Conservation (phyloP, 2,888 invertebrate species). For the Drosophila acutilabella region DNA sequence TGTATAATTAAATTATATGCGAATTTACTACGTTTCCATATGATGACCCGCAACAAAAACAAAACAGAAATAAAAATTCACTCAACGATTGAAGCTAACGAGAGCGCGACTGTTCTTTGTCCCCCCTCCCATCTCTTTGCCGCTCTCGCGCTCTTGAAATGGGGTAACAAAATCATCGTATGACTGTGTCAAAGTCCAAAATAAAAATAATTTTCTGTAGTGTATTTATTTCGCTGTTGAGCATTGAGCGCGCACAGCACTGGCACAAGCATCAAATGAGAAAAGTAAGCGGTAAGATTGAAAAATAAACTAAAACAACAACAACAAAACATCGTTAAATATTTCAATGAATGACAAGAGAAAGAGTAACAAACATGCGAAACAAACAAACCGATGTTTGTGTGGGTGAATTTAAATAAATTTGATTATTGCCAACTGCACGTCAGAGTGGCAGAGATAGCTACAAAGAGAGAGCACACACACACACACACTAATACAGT, state of each 20-base stretch:
- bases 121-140: neutral
- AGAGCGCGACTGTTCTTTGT: conserved; percentile 29
- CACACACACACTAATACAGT: conserved; percentile 8
- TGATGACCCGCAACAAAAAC: conserved; percentile 42
- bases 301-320: conserved; percentile 50
- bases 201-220: conserved; percentile 65
- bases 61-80: neutral
- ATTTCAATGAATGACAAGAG: conserved; percentile 51
- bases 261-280: conserved; percentile 46
- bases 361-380: conserved; percentile 52
- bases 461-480: conserved; percentile 18
- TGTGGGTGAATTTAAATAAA: conserved; percentile 65
- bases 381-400: conserved; percentile 56
- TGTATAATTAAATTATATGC: conserved; percentile 28
- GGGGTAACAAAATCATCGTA: conserved; percentile 78
- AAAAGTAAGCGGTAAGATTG: conserved; percentile 32
- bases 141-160: conserved; percentile 35
- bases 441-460: conserved; percentile 6
- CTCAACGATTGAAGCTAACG: conserved; percentile 17
- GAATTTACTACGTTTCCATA: conserved; percentile 27
- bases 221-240: conserved; percentile 27
- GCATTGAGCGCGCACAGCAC: conserved; percentile 47
- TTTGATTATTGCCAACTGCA: conserved; percentile 55
- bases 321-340: conserved; percentile 32
- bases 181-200: conserved; percentile 81